These are phyloP conservation scores for Austrolebias charrua DNA, from an alignment of 2,797 vertebrate species.

Conservation along the genomic window DNA sequence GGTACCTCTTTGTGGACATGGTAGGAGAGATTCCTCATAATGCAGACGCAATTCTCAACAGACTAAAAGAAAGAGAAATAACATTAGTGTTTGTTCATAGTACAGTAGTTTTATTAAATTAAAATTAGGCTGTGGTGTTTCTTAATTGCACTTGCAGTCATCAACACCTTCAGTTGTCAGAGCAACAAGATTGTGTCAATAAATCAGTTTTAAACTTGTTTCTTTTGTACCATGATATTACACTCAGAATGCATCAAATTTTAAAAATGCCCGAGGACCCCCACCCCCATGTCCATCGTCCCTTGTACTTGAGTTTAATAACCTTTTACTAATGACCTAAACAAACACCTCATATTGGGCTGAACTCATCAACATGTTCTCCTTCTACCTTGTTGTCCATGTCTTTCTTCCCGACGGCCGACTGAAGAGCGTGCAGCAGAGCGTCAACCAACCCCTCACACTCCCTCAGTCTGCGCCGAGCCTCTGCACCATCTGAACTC, in stretches of 20 bases:
- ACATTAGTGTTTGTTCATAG: too few relatives aligned
- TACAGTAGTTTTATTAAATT: too few relatives aligned
- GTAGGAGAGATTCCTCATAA: constrained; percentile 98
- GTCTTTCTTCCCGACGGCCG: constrained; percentile 96
- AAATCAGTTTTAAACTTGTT: too few relatives aligned
- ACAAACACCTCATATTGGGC: background rate
- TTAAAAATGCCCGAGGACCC: too few relatives aligned
- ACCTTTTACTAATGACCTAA: background rate
- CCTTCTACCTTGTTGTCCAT: constrained; percentile 94
- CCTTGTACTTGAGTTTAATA: too few relatives aligned
- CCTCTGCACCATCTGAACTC: constrained; percentile 95
- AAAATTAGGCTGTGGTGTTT: too few relatives aligned
- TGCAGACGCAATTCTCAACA: constrained; percentile 98
- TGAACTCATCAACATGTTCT: rapidly evolving
- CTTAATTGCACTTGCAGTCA: too few relatives aligned
- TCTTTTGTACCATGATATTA: too few relatives aligned
- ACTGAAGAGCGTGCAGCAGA: constrained; percentile 92
- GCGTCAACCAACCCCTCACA: constrained; percentile 96
- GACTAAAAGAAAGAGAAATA: constrained; percentile 77
- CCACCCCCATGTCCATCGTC: too few relatives aligned
- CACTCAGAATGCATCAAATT: too few relatives aligned
- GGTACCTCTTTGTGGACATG: constrained; percentile 99
- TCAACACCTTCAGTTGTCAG: too few relatives aligned
- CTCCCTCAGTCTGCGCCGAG: constrained; percentile 91
- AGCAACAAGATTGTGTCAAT: too few relatives aligned